These are phyloP conservation scores for Brachyrhaphis roseni DNA, from an alignment of 2,797 vertebrate species.

Conservation along the genomic window DNA sequence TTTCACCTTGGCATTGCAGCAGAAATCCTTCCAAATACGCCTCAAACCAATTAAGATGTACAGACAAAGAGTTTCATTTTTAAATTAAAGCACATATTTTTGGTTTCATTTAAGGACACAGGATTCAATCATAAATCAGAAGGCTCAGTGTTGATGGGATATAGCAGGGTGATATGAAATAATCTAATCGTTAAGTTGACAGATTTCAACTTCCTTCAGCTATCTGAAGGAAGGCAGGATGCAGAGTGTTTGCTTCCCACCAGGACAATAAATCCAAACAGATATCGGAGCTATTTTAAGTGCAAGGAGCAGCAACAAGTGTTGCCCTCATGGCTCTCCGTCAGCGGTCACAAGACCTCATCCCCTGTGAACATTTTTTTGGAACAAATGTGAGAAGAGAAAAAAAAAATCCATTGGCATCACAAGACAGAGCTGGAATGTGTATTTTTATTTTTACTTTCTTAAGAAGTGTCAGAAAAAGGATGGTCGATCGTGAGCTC, in stretches of 20 bases:
- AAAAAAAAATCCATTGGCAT: slow-evolving; percentile 33
- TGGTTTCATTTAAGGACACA: background rate
- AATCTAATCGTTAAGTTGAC: background rate
- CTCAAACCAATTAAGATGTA: background rate
- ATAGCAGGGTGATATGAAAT: background rate
- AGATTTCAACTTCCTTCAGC: no score
- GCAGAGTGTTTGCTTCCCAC: slow-evolving; percentile 18
- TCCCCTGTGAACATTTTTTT: slow-evolving; percentile 38
- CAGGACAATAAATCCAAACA: slow-evolving; percentile 23
- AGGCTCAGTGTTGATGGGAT: background rate
- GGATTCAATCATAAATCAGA: background rate
- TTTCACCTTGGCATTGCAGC: background rate
- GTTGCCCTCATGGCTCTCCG: slow-evolving; percentile 28
- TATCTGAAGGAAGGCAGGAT: background rate
- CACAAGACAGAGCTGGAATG: slow-evolving; percentile 64
- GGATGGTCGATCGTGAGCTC: background rate
- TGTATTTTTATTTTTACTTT: slow-evolving; percentile 12
- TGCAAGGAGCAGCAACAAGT: slow-evolving; percentile 36
- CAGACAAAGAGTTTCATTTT: background rate
- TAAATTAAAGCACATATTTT: background rate
- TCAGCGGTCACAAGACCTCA: slow-evolving; percentile 65
- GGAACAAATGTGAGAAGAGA: slow-evolving; percentile 34
- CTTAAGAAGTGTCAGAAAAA: background rate
- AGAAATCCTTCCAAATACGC: background rate
- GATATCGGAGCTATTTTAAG: slow-evolving; percentile 26